A percentile compares a stretch with the other conserved stretches of the same genome.
Conservation (phyloP, 2,888 invertebrate species). For the Sarcophaga caerulescens region DNA sequence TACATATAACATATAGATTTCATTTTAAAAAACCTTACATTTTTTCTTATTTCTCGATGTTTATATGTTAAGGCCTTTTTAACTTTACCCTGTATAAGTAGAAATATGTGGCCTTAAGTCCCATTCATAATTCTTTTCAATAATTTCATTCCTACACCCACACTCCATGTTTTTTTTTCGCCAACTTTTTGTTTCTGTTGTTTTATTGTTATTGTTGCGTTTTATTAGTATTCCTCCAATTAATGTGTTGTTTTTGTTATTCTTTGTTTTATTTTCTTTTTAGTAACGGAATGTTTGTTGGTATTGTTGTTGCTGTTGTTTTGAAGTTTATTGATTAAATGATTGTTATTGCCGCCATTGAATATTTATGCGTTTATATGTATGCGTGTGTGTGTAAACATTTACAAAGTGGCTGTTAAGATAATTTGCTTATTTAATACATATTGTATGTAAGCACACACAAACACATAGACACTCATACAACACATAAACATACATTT, state of each 20-base stretch:
- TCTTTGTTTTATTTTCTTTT: not conserved
- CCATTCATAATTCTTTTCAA: no score
- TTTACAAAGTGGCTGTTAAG: constrained; percentile 62
- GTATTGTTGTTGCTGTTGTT: constrained; percentile 18
- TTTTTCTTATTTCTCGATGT: no score
- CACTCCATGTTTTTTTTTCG: not conserved
- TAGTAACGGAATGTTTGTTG: not conserved
- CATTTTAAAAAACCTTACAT: no score
- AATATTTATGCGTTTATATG: constrained; percentile 51
- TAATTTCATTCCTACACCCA: no score
- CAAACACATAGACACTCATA: not conserved
- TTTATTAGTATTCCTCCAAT: constrained; percentile 47
- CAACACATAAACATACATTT: not conserved
- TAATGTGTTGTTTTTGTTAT: constrained; percentile 1
- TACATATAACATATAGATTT: no score
- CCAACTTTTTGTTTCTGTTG: not conserved
- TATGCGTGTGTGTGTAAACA: constrained; percentile 41
- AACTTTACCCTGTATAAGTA: no score
- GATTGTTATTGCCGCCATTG: constrained; percentile 60
- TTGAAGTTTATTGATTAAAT: constrained; percentile 66
- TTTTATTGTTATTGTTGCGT: constrained; percentile 22
- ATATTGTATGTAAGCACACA: not conserved
- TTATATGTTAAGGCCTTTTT: no score
- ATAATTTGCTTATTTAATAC: constrained; percentile 63
- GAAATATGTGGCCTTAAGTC: no score